Conservation (phyloP, 2,888 invertebrate species). For the Melinopterus prodromus region DNA sequence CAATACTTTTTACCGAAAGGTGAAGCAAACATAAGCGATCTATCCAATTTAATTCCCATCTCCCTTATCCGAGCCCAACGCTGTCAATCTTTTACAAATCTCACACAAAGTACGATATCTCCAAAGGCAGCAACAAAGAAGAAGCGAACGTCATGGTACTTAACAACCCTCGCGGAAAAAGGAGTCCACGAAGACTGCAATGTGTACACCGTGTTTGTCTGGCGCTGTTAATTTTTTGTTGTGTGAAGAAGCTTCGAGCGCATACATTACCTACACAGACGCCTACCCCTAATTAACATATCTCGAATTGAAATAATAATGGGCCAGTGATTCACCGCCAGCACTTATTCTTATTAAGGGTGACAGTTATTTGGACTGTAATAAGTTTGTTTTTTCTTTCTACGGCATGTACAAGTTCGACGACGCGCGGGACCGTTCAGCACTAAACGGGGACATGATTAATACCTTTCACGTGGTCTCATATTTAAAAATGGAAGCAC, state of each 20-base stretch:
- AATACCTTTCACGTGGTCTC: conserved; percentile 22
- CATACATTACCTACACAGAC: neutral
- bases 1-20: neutral
- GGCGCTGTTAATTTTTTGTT: conserved; percentile 4
- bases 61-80: neutral
- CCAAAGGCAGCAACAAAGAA: conserved; percentile 5
- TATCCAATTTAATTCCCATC: neutral
- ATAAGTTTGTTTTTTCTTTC: conserved; percentile 31
- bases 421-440: conserved; percentile 14
- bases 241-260: neutral
- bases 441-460: conserved; percentile 18
- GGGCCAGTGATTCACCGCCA: conserved; percentile 32
- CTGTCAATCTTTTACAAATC: neutral
- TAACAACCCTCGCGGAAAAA: neutral
- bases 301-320: conserved; percentile 35
- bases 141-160: neutral
- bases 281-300: conserved; percentile 37
- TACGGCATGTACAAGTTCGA: conserved; percentile 17
- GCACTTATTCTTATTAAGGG: conserved; percentile 36
- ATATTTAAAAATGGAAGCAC: conserved; percentile 24
- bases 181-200: neutral
- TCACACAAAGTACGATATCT: conserved; percentile 10
- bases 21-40: neutral
- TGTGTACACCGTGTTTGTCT: neutral
- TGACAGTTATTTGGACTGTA: conserved; percentile 36